Evolutionary conservation across 2,888 invertebrate species (phyloP), one percentile per base, ranked within the genome.

Genomic region (Dendrolimus houi): DNA sequence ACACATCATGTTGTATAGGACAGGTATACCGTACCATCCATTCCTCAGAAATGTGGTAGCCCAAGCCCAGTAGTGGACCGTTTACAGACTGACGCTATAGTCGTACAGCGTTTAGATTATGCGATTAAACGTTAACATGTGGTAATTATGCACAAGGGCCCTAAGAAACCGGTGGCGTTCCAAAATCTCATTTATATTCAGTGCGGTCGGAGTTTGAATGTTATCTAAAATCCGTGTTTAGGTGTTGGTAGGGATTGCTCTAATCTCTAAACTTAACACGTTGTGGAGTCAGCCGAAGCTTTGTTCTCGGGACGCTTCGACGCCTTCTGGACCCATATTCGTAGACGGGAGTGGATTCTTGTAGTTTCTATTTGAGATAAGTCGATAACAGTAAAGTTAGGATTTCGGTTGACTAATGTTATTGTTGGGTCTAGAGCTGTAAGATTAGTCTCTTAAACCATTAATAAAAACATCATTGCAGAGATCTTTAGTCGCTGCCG

Each of bases 181-280:
- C 85, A 85, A 88, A 88, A 83, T 87, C 87, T 86, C 87, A 88
- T 90, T 88, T 89, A 87, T 87, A 90, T 90, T 88, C 89, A 88
- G 84, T 81, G 85, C 82, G 87, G 86, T 86, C 71, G 77, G 81
- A 85, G 87, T 89, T 87, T 88, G 85, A 87, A 90, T 88, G 88
- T 87, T 89, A 90, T 89, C 89, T 88, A 80, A 87, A 89, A 89
- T 89, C 89, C 87, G 86, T 87, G 88, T 89, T 89, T 89, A 89
- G 89, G 88, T 90, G 90, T 88, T 82, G 86, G 81, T 74, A 80
- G 83, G 84, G 84, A 86, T 85, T 81, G 86, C 79, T 87, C 82
- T 89, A 89, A 89, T 89, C 89, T 89, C 63, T 74, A 85, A 88
- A 87, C 88, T 88, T 87, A 87, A 88, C 88, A 88, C 88, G 87